Evolutionary conservation across 1,140 invertebrate species (phyloP), one percentile per base, ranked within the genome.

Genomic region (Amphibalanus amphitrite): DNA sequence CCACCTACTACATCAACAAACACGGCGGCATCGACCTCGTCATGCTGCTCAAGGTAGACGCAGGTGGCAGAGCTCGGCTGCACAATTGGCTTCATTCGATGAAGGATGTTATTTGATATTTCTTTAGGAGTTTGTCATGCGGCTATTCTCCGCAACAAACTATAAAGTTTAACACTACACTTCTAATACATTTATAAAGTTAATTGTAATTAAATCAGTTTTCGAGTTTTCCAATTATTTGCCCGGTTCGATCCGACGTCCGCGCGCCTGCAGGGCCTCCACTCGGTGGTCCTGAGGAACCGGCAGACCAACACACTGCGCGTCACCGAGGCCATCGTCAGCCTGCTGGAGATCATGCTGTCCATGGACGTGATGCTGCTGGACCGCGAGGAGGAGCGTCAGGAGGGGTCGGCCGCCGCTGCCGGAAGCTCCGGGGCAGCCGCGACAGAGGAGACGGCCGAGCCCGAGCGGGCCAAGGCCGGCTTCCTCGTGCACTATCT

Each of bases 1-100:
- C 94, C 0, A 81, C 88, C 25, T 86, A 88, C 79, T 99, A 97
- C 76, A 97, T 98, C 33, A 96, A 94, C 33, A 89, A 89, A 77
- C 92, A 97, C 77, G 97, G 97, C 0, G 89, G 95, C 77, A 88
- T 99, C 67, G 91, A 97, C 80, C 87, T 92, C 74, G 86, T 89
- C 80, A 89, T 98, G 15, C 87, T 98, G 1, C 81, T 99, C 25
- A 92, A 93, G 84, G 90, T 90, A 33, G 20, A 20, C 40, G 67
- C 69, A 73, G 28, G 71, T 67, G 20, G 8, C 13, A 40, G 25
- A 71, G 25, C 17, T 67, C 33, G 25, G 20, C 69, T 15, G 20
- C 67, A 70, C 25, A 30, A 28, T 28, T 10, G 29, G 10, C 15
- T 72, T 15, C 30, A 4, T 67, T 47, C 59, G 3, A 75, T 74